These are phyloP conservation scores for Desmodus rotundus DNA, from an alignment of 2,113 vertebrate genomes.

Conservation along the genomic window DNA sequence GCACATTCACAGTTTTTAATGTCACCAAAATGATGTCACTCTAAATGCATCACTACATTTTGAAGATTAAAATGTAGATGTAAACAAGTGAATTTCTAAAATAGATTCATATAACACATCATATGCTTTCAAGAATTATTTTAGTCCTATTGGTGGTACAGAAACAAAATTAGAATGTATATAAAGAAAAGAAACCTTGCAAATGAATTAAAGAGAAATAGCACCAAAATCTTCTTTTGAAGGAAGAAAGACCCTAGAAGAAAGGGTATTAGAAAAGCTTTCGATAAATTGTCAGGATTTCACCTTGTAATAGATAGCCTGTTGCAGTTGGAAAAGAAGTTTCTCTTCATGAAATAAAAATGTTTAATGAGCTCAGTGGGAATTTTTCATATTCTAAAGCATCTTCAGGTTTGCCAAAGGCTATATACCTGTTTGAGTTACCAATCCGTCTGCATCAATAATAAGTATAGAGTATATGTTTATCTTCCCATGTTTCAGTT, in stretches of 20 bases:
- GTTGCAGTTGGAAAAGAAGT: background rate
- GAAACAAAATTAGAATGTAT: background rate
- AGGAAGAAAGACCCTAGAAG: background rate
- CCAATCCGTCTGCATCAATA: background rate
- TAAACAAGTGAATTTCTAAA: constrained; percentile 51
- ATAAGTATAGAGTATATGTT: background rate
- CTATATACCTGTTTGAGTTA: background rate
- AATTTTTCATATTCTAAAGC: background rate
- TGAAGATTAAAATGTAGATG: constrained; percentile 57
- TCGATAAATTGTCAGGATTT: background rate
- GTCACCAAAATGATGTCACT: constrained; percentile 34
- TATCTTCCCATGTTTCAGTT: background rate
- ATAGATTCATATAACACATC: constrained; percentile 8
- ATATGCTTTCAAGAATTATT: background rate
- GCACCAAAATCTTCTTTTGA: background rate
- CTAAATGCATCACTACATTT: constrained; percentile 1
- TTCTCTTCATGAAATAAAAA: background rate
- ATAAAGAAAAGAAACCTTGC: background rate
- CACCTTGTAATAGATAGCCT: background rate
- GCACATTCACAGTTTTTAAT: constrained; percentile 20
- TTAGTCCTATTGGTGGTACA: background rate
- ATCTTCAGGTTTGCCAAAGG: background rate
- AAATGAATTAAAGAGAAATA: background rate
- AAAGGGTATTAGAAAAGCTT: background rate
- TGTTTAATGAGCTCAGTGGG: background rate